Evolutionary conservation across 2,113 vertebrate genomes (phyloP), one percentile per base, ranked within the genome.

Genomic region (Bubo blakistoni): DNA sequence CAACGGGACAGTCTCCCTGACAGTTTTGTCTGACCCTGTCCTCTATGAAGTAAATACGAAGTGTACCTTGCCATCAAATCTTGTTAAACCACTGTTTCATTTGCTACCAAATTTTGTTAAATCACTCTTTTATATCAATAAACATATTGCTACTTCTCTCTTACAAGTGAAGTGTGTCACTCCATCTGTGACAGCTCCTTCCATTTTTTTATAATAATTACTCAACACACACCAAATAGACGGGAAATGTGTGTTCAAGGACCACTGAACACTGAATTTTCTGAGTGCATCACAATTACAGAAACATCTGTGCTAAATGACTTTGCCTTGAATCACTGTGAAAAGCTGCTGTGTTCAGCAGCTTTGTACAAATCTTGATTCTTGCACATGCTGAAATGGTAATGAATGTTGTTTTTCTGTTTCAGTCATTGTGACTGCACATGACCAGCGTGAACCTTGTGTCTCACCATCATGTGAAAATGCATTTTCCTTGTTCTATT

Each of bases 241-340:
- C 1, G 3, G 69, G 59, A 96, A 86, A 67, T 49, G 11, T 73
- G 14, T 71, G 38, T 86, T 95, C 72, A 94, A 81, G 69, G 81
- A 69, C 77, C 61, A 87, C n/a, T 79, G 80, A 95, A 76, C 52
- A 71, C 63, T 81, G 77, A 67, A 81, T 92, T 94, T 94, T 72
- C 69, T 81, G 47, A 86, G 44, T 81, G 36, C 52, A 79, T 44
- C 69, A 91, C 65, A 81, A 76, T 89, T 95, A 84, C 44, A 79
- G 86, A 95, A 96, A 87, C 91, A 94, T 69, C 86, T 94, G 94
- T 84, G 88, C 44, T 93, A 79, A 92, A 81, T 59, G 19, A 52
- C 40, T 92, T 86, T 52, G 69, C 77, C 69, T 90, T 49, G 77
- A 95, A 84, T 94, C 61, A 49, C 57, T 71, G 32, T 61, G 38